phyloP scores from a whole-genome alignment of 2,797 vertebrate genomes.

The Odontamblyopus lacepedii region DNA sequence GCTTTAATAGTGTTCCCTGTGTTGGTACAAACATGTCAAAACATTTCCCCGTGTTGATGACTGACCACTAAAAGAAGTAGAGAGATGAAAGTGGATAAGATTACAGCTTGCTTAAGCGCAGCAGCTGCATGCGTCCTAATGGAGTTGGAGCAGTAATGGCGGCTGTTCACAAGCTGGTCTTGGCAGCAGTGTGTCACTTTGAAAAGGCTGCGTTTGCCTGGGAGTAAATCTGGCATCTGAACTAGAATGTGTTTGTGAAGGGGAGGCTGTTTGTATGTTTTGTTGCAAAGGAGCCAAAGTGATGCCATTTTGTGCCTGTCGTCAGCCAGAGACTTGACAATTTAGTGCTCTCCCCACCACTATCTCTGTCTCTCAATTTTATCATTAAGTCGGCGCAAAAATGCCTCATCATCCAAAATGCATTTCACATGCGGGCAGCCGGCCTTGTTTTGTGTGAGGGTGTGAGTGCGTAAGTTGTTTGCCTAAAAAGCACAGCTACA shows the following conservation, averaged over 20 bases:
- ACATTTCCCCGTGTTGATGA: constrained; percentile 13
- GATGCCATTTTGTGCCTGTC: constrained; percentile 66
- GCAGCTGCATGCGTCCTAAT: constrained; percentile 23
- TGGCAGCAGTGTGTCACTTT: constrained; percentile 55
- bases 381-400: constrained; percentile 58
- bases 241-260: constrained; percentile 13
- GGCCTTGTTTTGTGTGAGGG: constrained; percentile 52
- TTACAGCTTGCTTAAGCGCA: constrained; percentile 29
- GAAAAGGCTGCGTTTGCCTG: constrained; percentile 55
- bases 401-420: constrained; percentile 61
- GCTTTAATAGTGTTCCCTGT: neutral
- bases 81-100: constrained; percentile 30
- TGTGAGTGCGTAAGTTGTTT: constrained; percentile 31
- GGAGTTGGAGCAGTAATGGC: constrained; percentile 23
- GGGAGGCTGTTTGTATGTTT: constrained; percentile 49
- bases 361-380: constrained; percentile 63
- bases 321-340: constrained; percentile 57
- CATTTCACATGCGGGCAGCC: constrained; percentile 63
- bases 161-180: constrained; percentile 43
- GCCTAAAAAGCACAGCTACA: constrained; percentile 30
- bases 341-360: constrained; percentile 55
- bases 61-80: constrained; percentile 19
- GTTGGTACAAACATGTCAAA: constrained; percentile 19
- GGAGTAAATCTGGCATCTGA: constrained; percentile 59
- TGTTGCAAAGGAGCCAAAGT: constrained; percentile 61